Evolutionary conservation across 1,140 invertebrate genomes (phyloP).

Genomic region (Trypoxylus dichotomus): DNA sequence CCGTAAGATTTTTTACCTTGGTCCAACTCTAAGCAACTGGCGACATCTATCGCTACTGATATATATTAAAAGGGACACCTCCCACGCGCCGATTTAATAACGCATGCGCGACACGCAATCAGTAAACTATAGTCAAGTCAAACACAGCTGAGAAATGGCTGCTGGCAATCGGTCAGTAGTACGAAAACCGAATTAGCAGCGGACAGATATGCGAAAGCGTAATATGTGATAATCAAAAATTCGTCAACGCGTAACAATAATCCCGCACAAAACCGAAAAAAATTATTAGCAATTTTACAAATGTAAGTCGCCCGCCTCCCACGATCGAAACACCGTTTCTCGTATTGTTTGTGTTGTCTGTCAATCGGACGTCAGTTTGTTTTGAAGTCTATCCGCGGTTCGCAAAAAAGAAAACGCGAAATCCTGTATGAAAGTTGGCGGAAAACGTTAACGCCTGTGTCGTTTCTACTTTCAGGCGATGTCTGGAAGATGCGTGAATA

Average conservation of each 20-base stretch:
- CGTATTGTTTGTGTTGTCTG: constrained; percentile 11
- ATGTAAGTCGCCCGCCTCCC: constrained; percentile 25
- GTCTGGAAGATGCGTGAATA: neutral
- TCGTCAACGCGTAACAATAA: constrained; percentile 16
- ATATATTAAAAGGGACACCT: neutral
- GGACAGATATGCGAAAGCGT: constrained; percentile 30
- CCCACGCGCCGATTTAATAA: constrained; percentile 19
- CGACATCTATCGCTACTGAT: neutral
- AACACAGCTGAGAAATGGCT: constrained; percentile 43
- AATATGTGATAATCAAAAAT: constrained; percentile 34
- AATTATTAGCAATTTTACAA: constrained; percentile 30
- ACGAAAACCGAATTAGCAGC: constrained; percentile 36
- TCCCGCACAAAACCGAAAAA: constrained; percentile 30
- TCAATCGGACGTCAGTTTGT: constrained; percentile 16
- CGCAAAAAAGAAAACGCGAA: constrained; percentile 26
- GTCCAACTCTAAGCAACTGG: too few relatives aligned
- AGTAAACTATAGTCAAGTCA: constrained; percentile 33
- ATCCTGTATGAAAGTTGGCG: neutral
- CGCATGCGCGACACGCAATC: constrained; percentile 47
- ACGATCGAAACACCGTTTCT: neutral
- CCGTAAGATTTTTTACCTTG: too few relatives aligned
- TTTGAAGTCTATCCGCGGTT: constrained; percentile 19
- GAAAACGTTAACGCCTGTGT: constrained; percentile 20
- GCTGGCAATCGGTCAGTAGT: constrained; percentile 46
- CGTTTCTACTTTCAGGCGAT: constrained; percentile 10